phyloP scores from a whole-genome alignment of 1,140 invertebrate species.

The Hylaeus anthracinus region DNA sequence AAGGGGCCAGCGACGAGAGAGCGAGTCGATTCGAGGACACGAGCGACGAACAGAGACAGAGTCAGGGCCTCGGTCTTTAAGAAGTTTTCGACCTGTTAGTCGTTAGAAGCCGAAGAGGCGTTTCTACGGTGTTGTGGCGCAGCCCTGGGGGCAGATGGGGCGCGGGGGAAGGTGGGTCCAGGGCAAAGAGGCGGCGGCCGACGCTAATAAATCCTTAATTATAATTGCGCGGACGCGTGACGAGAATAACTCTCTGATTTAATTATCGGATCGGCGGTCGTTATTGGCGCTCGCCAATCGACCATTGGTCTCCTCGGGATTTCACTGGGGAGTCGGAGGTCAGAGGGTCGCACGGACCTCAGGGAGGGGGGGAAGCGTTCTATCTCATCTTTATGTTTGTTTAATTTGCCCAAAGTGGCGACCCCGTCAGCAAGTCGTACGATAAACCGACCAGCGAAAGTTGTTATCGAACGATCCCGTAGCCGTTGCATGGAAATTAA shows the following conservation, averaged over 20 bases:
- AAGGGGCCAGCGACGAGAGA: not conserved
- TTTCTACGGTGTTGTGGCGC: constrained; percentile 75
- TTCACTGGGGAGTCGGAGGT: not conserved
- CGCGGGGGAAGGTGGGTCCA: not conserved
- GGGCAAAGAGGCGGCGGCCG: constrained; percentile 58
- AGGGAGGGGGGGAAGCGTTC: not conserved
- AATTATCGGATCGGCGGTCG: constrained; percentile 77
- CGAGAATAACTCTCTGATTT: constrained; percentile 80
- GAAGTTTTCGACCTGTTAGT: constrained; percentile 79
- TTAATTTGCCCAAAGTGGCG: constrained; percentile 49
- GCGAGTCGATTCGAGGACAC: constrained; percentile 25
- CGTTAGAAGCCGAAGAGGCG: constrained; percentile 78
- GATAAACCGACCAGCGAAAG: not conserved
- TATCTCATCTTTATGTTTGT: constrained; percentile 61
- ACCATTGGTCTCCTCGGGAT: not conserved
- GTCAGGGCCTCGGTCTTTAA: constrained; percentile 69
- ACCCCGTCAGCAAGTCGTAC: not conserved
- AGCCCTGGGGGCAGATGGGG: constrained; percentile 39
- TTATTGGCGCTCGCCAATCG: constrained; percentile 38
- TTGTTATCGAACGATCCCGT: not conserved
- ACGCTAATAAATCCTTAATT: constrained; percentile 82
- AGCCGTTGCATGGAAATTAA: constrained; percentile 7
- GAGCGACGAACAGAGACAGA: constrained; percentile 31
- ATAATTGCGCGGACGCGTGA: constrained; percentile 81
- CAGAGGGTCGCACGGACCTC: constrained; percentile 23